These are phyloP conservation scores for Automeris io DNA, from an alignment of 2,888 invertebrate species.

Conservation along the genomic window DNA sequence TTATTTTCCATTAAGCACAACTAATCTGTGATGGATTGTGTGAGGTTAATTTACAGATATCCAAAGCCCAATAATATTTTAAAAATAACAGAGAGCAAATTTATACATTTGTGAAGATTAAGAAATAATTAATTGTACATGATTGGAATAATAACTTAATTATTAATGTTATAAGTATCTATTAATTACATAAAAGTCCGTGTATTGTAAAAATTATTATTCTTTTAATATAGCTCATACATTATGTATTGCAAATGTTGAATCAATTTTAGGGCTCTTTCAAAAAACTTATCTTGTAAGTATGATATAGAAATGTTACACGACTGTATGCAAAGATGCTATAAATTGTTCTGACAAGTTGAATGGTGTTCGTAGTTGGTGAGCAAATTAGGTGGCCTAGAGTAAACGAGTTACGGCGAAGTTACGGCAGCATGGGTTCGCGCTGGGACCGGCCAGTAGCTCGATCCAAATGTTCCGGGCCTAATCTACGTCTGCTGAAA, in stretches of 20 bases:
- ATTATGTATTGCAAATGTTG: not conserved
- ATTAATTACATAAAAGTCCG: no score
- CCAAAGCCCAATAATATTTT: no score
- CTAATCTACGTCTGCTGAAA: slow-evolving; percentile 7
- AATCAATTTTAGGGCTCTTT: no score
- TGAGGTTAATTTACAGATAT: no score
- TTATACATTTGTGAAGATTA: no score
- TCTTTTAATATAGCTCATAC: not conserved
- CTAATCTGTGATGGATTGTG: no score
- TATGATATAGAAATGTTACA: not conserved
- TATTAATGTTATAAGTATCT: no score
- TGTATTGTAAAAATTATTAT: no score
- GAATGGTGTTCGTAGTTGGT: slow-evolving; percentile 47
- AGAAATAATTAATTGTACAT: no score
- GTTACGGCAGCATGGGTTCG: slow-evolving; percentile 41
- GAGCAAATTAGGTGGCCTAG: slow-evolving; percentile 61
- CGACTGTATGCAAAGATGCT: slow-evolving; percentile 31
- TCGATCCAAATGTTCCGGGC: slow-evolving; percentile 24
- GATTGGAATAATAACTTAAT: no score
- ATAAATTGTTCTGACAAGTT: slow-evolving; percentile 56
- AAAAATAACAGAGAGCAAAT: no score
- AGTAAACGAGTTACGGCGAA: slow-evolving; percentile 64
- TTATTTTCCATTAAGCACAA: no score
- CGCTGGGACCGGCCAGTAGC: slow-evolving; percentile 36
- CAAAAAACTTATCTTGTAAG: not conserved